Conservation (phyloP, 2,888 invertebrate genomes). For the Melinaea menophilus region DNA sequence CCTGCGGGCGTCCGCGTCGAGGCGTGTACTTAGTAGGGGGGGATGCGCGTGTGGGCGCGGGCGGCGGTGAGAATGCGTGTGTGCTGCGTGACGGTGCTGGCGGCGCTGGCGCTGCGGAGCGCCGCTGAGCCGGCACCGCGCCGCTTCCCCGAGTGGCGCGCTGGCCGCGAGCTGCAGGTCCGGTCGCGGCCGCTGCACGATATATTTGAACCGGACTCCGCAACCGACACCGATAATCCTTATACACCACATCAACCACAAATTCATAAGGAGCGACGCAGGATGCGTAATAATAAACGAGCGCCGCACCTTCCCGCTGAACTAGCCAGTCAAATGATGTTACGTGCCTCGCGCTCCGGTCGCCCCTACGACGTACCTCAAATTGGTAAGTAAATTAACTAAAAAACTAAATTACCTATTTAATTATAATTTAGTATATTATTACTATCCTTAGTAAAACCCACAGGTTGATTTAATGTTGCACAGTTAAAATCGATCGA, state of each 20-base stretch:
- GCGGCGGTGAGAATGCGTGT: slow-evolving; percentile 65
- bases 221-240: slow-evolving; percentile 38
- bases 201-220: slow-evolving; percentile 62
- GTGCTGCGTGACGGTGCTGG: slow-evolving; percentile 65
- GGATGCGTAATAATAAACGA: slow-evolving; percentile 62
- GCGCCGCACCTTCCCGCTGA: slow-evolving; percentile 71
- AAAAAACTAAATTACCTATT: too few relatives aligned
- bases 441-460: neutral
- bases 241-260: slow-evolving; percentile 44
- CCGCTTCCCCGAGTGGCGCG: slow-evolving; percentile 58
- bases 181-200: slow-evolving; percentile 61
- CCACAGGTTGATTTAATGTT: neutral
- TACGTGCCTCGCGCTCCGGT: slow-evolving; percentile 85
- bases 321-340: slow-evolving; percentile 86
- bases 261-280: slow-evolving; percentile 51
- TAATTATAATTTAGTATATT: too few relatives aligned
- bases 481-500: neutral
- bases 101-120: slow-evolving; percentile 66
- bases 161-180: slow-evolving; percentile 49
- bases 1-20: slow-evolving; percentile 56
- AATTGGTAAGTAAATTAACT: slow-evolving; percentile 80
- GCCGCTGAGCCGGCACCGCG: slow-evolving; percentile 62
- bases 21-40: slow-evolving; percentile 66
- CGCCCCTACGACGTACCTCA: slow-evolving; percentile 91
- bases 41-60: slow-evolving; percentile 59